Percentiles rank a stretch among this genome's conserved stretches.
These are phyloP conservation scores for Lasioglossum calceatum DNA, from an alignment of 2,888 invertebrate species.

Conservation along the genomic window DNA sequence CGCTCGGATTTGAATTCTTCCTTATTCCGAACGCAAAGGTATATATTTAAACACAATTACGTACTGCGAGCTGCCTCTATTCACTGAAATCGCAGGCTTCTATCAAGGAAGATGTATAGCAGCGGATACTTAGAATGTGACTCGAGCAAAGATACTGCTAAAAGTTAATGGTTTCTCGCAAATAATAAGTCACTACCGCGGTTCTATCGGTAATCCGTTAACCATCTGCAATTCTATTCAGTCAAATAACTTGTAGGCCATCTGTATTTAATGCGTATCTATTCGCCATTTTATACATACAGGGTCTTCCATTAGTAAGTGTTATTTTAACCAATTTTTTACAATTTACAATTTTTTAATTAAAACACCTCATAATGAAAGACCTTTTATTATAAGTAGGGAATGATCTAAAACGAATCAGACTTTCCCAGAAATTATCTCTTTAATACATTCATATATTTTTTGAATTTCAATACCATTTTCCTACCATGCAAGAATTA, in stretches of 20 bases:
- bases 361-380: too few relatives aligned
- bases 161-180: conserved; percentile 31
- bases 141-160: conserved; percentile 18
- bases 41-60: conserved; percentile 72
- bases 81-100: conserved; percentile 60
- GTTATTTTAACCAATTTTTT: too few relatives aligned
- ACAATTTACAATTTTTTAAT: too few relatives aligned
- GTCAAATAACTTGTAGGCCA: not conserved
- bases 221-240: not conserved
- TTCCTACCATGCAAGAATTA: too few relatives aligned
- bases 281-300: not conserved
- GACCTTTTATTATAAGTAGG: not conserved
- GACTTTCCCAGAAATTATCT: not conserved
- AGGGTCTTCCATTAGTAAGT: too few relatives aligned
- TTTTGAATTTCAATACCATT: not conserved
- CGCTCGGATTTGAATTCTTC: conserved; percentile 60
- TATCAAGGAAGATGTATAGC: conserved; percentile 61
- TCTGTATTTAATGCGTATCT: not conserved
- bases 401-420: not conserved
- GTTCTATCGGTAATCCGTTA: conserved; percentile 9
- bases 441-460: too few relatives aligned
- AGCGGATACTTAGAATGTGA: conserved; percentile 43
- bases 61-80: conserved; percentile 64
- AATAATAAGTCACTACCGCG: conserved; percentile 23
- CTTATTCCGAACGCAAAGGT: conserved; percentile 47